Percentiles rank a stretch among this genome's conserved stretches.
phyloP scores from a whole-genome alignment of 1,140 invertebrate species.

The Lepidurus packardi region DNA sequence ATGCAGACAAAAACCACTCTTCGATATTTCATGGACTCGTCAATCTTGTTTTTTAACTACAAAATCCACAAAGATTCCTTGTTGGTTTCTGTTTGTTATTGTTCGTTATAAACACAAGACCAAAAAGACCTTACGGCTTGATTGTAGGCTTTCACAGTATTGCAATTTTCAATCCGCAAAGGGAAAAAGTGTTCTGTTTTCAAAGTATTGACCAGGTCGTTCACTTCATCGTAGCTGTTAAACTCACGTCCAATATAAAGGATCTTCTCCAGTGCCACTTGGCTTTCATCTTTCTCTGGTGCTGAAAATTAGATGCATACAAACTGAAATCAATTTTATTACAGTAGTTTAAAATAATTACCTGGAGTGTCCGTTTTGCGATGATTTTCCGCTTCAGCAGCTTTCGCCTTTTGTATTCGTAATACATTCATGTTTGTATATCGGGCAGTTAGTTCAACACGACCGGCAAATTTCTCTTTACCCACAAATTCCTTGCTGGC shows the following conservation, averaged over 20 bases:
- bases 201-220: background rate
- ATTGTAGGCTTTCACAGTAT: background rate
- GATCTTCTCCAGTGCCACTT: conserved; percentile 3
- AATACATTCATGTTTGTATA: conserved; percentile 4
- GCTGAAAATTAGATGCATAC: background rate
- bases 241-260: background rate
- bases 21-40: background rate
- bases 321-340: background rate
- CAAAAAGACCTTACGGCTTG: background rate
- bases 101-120: background rate
- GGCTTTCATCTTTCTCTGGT: background rate
- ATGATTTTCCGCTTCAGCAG: background rate
- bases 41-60: background rate
- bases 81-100: too few relatives aligned
- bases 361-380: background rate
- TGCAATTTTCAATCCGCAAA: conserved; percentile 9
- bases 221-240: background rate
- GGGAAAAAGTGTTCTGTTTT: background rate
- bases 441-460: background rate
- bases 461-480: background rate
- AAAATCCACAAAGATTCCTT: background rate
- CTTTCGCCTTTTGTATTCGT: background rate
- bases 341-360: background rate
- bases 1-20: background rate
- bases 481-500: background rate